These are phyloP conservation scores for Candoia aspera DNA, from an alignment of 2,113 vertebrate genomes.

Conservation along the genomic window DNA sequence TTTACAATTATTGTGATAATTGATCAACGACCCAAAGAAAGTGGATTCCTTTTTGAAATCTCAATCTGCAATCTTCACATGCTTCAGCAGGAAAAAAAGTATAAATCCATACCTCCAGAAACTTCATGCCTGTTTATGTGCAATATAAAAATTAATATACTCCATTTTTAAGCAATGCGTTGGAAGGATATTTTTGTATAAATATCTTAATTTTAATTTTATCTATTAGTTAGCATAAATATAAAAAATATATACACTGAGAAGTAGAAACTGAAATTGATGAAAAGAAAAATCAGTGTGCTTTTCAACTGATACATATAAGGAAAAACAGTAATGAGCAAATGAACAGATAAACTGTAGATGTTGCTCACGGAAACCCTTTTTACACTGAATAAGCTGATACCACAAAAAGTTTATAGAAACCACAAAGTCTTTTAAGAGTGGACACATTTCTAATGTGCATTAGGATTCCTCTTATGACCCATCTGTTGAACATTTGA, in stretches of 20 bases:
- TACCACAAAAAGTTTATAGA: not conserved
- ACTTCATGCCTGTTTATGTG: not conserved
- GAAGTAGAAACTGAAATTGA: conserved; percentile 21
- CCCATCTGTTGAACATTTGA: not conserved
- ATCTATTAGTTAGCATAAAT: conserved; percentile 38
- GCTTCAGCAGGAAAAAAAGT: not conserved
- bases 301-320: not conserved
- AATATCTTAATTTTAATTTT: conserved; percentile 51
- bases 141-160: not conserved
- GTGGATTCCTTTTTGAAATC: not conserved
- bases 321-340: not conserved
- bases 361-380: not conserved
- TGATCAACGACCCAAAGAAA: not conserved
- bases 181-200: conserved; percentile 17
- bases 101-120: not conserved
- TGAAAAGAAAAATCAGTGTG: conserved; percentile 17
- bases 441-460: not conserved
- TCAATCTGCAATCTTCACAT: not conserved
- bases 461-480: not conserved
- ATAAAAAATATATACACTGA: conserved; percentile 43
- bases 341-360: not conserved
- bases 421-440: not conserved
- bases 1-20: not conserved
- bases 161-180: not conserved
- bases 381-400: not conserved